These are phyloP conservation scores for Oryctes rhinoceros DNA, from an alignment of 1,140 invertebrate genomes.

Conservation along the genomic window DNA sequence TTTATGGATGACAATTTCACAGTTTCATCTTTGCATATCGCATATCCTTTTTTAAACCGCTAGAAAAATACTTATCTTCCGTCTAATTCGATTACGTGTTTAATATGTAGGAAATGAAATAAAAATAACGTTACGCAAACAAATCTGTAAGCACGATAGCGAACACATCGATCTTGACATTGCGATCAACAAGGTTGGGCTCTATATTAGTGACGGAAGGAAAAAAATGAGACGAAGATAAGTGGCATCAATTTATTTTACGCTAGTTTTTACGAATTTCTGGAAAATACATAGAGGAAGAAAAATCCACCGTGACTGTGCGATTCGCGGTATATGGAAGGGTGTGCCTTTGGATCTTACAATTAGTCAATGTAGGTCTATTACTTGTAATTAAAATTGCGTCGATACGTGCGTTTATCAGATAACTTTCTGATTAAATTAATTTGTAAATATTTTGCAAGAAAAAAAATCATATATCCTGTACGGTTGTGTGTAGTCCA, in stretches of 20 bases:
- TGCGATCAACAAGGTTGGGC: conserved; percentile 6
- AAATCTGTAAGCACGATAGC: conserved; percentile 22
- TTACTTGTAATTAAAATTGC: conserved; percentile 16
- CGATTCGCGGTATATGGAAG: neutral
- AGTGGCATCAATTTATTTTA: neutral
- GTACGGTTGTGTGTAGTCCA: neutral
- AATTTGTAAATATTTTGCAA: neutral
- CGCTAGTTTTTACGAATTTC: too few species aligned
- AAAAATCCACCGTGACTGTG: too few species aligned
- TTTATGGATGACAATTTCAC: neutral
- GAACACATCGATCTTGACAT: conserved; percentile 13
- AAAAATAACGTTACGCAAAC: conserved; percentile 26
- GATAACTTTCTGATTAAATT: conserved; percentile 7
- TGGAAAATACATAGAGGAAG: too few species aligned
- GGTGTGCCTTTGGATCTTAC: neutral
- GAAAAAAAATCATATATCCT: neutral
- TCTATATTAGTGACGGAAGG: neutral
- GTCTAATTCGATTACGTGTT: conserved; percentile 20
- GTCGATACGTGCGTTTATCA: neutral
- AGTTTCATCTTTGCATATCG: neutral
- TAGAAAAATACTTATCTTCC: conserved; percentile 33
- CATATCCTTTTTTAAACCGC: neutral
- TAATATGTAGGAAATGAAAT: conserved; percentile 27
- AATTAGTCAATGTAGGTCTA: neutral
- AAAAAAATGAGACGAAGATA: neutral